phyloP scores from a whole-genome alignment of 2,113 vertebrate species.

The Nibea coibor region DNA sequence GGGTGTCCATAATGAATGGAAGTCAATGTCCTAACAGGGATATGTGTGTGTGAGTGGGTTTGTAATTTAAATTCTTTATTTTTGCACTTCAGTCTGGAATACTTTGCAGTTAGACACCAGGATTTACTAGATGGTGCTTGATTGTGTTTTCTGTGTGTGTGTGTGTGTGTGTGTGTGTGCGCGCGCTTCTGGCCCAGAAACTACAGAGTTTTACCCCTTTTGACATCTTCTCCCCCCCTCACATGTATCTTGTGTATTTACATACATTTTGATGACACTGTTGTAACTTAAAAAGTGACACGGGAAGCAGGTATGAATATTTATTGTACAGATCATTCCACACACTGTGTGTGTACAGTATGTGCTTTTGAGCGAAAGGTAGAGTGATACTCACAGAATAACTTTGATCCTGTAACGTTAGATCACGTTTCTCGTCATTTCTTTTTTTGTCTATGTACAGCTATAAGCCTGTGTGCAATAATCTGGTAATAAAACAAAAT shows the following conservation, averaged over 20 bases:
- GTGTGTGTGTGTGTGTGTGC: background rate
- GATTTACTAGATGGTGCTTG: conserved; percentile 49
- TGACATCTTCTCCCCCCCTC: conserved; percentile 3
- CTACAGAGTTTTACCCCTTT: background rate
- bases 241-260: conserved; percentile 26
- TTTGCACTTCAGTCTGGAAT: conserved; percentile 53
- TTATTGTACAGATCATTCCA: conserved; percentile 69
- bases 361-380: conserved; percentile 16
- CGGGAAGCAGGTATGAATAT: conserved; percentile 52
- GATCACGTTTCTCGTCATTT: conserved; percentile 25
- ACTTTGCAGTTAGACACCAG: conserved; percentile 50
- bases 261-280: conserved; percentile 30
- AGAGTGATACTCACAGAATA: conserved; percentile 25
- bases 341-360: conserved; percentile 66
- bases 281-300: conserved; percentile 42
- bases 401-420: conserved; percentile 24
- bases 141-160: conserved; percentile 30
- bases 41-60: background rate
- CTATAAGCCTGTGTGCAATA: conserved; percentile 67
- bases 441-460: conserved; percentile 50
- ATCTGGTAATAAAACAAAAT: conserved; percentile 61
- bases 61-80: conserved; percentile 39
- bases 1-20: too few relatives aligned
- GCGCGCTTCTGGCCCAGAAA: conserved; percentile 17
- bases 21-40: too few relatives aligned